These are phyloP conservation scores for Tenthredo distinguenda DNA, from an alignment of 2,888 invertebrate species.

Conservation along the genomic window DNA sequence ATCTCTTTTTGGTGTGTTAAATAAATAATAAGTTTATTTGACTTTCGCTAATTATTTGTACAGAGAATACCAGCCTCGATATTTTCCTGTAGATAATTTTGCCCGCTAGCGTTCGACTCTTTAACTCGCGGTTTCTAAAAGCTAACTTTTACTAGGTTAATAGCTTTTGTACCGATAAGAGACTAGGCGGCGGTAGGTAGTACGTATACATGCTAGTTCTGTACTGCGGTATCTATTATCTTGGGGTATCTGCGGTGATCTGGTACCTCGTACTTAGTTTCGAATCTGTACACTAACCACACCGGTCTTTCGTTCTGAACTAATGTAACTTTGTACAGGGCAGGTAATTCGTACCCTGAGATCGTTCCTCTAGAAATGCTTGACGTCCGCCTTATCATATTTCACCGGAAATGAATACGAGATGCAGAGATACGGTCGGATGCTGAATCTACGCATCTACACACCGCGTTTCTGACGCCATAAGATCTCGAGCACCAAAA, in stretches of 20 bases:
- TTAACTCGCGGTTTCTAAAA: background rate
- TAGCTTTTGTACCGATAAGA: conserved; percentile 16
- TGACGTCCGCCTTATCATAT: background rate
- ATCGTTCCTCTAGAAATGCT: background rate
- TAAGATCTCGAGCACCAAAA: background rate
- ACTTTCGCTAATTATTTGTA: background rate
- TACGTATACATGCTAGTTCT: background rate
- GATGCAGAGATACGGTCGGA: background rate
- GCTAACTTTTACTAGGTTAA: conserved; percentile 20
- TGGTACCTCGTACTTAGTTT: conserved; percentile 10
- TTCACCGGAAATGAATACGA: background rate
- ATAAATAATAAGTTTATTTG: no score
- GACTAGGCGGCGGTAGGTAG: background rate
- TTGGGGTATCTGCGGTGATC: background rate
- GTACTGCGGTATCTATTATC: background rate
- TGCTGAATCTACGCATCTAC: no score
- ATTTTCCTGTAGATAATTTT: background rate
- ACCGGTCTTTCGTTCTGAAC: background rate
- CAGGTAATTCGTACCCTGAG: background rate
- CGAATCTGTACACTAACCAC: background rate
- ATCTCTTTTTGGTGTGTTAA: no score
- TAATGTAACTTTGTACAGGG: background rate
- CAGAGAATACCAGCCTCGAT: background rate
- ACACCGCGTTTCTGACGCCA: no score
- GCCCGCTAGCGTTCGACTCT: background rate